Evolutionary conservation across 2,888 invertebrate genomes (phyloP), one percentile per base, ranked within the genome.

Genomic region (Drosophila antonietae): DNA sequence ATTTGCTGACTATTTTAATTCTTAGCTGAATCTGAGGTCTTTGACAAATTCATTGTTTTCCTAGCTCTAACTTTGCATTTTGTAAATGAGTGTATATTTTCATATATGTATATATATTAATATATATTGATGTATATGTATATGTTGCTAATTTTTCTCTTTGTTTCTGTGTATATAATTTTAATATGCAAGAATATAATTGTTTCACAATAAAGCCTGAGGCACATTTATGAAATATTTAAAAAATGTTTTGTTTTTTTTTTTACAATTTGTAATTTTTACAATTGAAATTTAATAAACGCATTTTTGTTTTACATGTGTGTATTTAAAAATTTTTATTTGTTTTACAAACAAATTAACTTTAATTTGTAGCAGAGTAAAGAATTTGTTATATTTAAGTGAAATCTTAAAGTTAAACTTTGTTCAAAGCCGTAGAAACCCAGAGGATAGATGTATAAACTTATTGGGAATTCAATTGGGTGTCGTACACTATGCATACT

Each of bases 141-240:
- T 70, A 85, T 61, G 53, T 63, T 75, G 62, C 83, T 80, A 67
- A 67, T 39, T 60, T 53, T 66, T 58, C 20, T 49, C 39, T 63
- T 44, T 35, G 3, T 69, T 39, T 57, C 52, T 64, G 52, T 73
- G 63, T 78, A 68, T 77, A 55, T 60, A 69, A 64, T 49, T 68
- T 68, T 51, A 68, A 62, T 61, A 70, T 72, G 51, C 72, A 63
- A 53, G 68, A 73, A 76, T 88, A 80, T 86, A 89, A 79, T 90
- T 89, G 83, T 91, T 90, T 89, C 90, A 90, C 89, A 91, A 90
- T 80, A 88, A 73, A 90, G 91, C 91, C 92, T 91, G 91, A 91
- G 91, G 91, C 91, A 91, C 91, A 84, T 86, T 78, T 73, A 80
- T 78, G 67, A 72, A 66, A 68, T 71, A 39, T 55, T 58, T 62